Percentiles rank a stretch among this genome's conserved stretches.
Conservation (phyloP, 2,888 invertebrate genomes). For the Cryptus armator region DNA sequence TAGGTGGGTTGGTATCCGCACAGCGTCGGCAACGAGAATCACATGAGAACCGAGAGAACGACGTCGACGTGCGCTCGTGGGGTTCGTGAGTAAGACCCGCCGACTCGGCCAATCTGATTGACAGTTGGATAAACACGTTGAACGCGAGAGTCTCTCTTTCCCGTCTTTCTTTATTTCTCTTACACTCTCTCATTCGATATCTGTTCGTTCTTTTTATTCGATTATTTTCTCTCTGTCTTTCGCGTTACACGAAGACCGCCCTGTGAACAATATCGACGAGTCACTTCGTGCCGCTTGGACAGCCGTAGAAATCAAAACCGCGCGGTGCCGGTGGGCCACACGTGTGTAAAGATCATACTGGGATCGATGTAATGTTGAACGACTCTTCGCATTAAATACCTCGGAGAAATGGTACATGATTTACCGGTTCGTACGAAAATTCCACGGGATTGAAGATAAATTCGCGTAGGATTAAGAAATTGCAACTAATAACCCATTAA, state of each 20-base stretch:
- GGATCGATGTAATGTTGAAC: not conserved
- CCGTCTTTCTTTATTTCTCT: conserved; percentile 13
- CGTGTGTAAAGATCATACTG: conserved; percentile 6
- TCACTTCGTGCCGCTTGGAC: conserved; percentile 63
- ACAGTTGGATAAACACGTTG: conserved; percentile 82
- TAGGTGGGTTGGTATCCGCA: conserved; percentile 69
- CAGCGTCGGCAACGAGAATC: conserved; percentile 41
- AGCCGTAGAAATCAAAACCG: conserved; percentile 60
- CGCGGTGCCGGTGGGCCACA: conserved; percentile 28
- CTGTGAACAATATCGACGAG: conserved; percentile 66
- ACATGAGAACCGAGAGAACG: conserved; percentile 2
- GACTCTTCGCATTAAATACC: not conserved
- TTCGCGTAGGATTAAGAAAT: too few relatives aligned
- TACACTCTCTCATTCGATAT: conserved; percentile 11
- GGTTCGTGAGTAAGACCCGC: conserved; percentile 60
- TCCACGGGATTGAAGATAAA: too few relatives aligned
- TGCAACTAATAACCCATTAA: too few relatives aligned
- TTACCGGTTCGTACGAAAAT: not conserved
- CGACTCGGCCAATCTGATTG: conserved; percentile 75
- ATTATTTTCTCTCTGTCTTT: conserved; percentile 24
- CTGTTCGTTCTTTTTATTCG: conserved; percentile 24
- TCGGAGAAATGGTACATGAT: not conserved
- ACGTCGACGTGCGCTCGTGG: conserved; percentile 24
- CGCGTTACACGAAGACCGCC: conserved; percentile 31
- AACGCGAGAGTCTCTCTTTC: conserved; percentile 52